Base-by-base conservation (phyloP, 2,797 vertebrate species). In the Helicolenus hilgendorfi region DNA sequence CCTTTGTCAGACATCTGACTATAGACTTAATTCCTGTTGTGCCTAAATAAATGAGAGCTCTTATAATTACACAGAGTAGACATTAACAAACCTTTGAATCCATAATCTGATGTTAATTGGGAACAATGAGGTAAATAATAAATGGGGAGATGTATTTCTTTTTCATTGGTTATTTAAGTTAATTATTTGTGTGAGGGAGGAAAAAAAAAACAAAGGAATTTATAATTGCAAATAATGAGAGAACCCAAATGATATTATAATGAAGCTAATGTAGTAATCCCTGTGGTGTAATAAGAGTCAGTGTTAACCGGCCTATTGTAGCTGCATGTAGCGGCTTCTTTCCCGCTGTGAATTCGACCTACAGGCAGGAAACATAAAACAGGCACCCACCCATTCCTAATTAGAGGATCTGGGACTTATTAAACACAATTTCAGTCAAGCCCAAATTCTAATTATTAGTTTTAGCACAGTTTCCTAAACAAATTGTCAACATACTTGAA, bases 41-140 rank as follows among this genome's bases (percentile, higher is more conserved):
- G 79, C 82, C 79, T 88, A 87, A 92, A 95, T 92, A 94, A 96
- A 94, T 71, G 76, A 88, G 67, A 86, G 81, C 92, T 94, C 79
- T 92, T 92, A 85, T 96, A 92, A 96, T 95, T 93, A 93, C 92
- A 95, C 77, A 88, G 85, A 91, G 82, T 75, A 79, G 85, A 94
- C 91, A 92, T 95, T 79, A 94, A 92, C 85, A 87, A 89, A 83
- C 68, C 92, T 96, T 94, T 96, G 82, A 96, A 96, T 95, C 88
- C 79, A 89, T 95, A 92, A 96, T 95, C 84, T 94, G 87, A 95
- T 88, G 85, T 60, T 95, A 97, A 97, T 96, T 94, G 93, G 92
- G 86, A 95, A 97, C 95, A 97, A 97, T 95, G 81, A 89, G 58
- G 65, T 91, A 89, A 94, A 94, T 86, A 95, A 94, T 85, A 87